phyloP scores from a whole-genome alignment of 2,888 invertebrate genomes.

The Drosophila anomelani region DNA sequence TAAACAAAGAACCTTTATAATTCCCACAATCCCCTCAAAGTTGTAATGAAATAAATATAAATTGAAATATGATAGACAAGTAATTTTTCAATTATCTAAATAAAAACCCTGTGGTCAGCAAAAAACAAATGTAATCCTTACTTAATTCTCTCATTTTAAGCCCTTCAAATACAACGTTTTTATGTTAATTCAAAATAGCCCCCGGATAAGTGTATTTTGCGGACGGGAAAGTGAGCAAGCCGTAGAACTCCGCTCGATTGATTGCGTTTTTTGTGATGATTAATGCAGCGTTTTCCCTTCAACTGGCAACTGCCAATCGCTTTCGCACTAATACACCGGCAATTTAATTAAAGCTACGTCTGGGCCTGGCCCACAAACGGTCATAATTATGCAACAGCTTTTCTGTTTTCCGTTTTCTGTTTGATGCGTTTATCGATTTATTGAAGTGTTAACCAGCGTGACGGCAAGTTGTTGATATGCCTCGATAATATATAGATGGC shows the following conservation, averaged over 20 bases:
- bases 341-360: conserved; percentile 51
- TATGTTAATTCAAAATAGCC: conserved; percentile 24
- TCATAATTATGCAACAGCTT: conserved; percentile 77
- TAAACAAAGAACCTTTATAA: too few relatives aligned
- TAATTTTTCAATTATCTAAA: not conserved
- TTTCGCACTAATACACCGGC: conserved; percentile 51
- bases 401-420: conserved; percentile 67
- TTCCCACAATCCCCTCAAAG: conserved; percentile 7
- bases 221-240: conserved; percentile 20
- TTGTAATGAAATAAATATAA: not conserved
- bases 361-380: conserved; percentile 47
- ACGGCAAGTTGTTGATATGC: conserved; percentile 72
- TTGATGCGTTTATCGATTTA: conserved; percentile 80
- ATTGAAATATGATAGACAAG: not conserved
- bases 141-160: not conserved
- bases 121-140: conserved; percentile 5
- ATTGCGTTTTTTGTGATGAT: conserved; percentile 71
- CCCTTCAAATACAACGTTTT: not conserved
- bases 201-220: conserved; percentile 26
- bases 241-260: conserved; percentile 65
- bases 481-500: conserved; percentile 29
- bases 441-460: conserved; percentile 76
- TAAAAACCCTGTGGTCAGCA: not conserved
- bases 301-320: conserved; percentile 31
- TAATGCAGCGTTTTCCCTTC: conserved; percentile 36